Evolutionary conservation across 2,113 vertebrate genomes (phyloP), one percentile per base, ranked within the genome.

Genomic region (Halichoeres trimaculatus): DNA sequence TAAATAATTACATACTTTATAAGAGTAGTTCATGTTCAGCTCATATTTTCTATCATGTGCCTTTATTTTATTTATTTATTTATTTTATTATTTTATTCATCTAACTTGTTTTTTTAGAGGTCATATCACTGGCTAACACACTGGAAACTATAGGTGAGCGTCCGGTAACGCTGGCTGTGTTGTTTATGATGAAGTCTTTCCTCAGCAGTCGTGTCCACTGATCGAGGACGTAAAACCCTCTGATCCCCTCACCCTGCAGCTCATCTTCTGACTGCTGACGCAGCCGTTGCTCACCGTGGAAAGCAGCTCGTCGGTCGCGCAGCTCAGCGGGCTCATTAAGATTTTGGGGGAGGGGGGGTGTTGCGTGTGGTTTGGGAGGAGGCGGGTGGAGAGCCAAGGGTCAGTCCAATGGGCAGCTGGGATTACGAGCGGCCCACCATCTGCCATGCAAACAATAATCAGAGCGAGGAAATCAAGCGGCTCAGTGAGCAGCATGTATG

Each of bases 191-290:
- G 10, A 10, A 26, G 62, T 53, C 26, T 70, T 40, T 16, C 62
- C 30, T 36, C 59, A 75, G 80, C 74, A 81, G 35, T 65, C 34
- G 45, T 24, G 9, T 2, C 43, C 52, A 47, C 52, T 72, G 66
- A 74, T 41, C 41, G 45, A 63, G 68, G 50, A 43, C 70, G 48
- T 87, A 89, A 89, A 70, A 71, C 58, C 70, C 68, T 34, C 58
- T 67, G 66, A 22, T 14, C 53, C 35, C 51, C 62, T 69, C 30
- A 34, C 72, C 66, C 64, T 62, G 50, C 9, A 60, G 75, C 85
- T 90, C 89, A 88, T 89, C 83, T 89, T 40, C 83, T 91, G 91
- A 92, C 77, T 87, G 90, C 92, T 92, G 91, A 92, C 90, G 70
- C 76, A 87, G 90, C 83, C 76, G 53, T 83, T 87, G 80, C 87